Conservation (phyloP, 2,113 vertebrate species). For the Callospermophilus lateralis region DNA sequence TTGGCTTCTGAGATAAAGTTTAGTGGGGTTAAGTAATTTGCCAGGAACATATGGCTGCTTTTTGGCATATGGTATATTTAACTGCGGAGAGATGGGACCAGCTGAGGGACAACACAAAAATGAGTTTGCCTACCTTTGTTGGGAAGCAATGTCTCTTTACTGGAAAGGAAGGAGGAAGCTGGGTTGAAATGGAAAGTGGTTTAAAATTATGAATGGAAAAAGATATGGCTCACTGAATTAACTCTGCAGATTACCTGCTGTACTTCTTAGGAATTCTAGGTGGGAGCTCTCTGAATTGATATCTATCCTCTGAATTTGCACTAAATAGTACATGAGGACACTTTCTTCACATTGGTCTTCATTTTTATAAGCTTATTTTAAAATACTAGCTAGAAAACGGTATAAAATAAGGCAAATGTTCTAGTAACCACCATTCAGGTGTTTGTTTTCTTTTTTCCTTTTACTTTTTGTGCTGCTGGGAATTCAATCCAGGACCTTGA, state of each 20-base stretch:
- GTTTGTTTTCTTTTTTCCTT: neutral
- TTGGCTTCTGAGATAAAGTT: slow-evolving; percentile 38
- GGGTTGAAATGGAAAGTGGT: neutral
- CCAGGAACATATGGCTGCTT: neutral
- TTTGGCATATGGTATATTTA: neutral
- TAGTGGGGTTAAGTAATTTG: neutral
- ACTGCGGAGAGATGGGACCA: neutral
- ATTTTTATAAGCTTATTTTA: neutral
- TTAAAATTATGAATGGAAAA: neutral
- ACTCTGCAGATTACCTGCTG: neutral
- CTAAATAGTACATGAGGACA: neutral
- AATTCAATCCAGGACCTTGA: neutral
- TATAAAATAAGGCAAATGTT: slow-evolving; percentile 21
- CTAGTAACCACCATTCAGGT: neutral
- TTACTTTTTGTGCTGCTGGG: no score
- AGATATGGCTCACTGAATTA: neutral
- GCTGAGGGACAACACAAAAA: neutral
- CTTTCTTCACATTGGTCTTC: neutral
- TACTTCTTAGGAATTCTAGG: neutral
- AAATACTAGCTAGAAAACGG: neutral
- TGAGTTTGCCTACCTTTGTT: neutral
- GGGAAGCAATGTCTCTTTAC: neutral
- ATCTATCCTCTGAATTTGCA: neutral
- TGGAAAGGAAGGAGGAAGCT: neutral
- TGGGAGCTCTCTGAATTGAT: neutral